These are phyloP conservation scores for Romanogobio albipinnatus DNA, from an alignment of 2,113 vertebrate genomes.

Conservation along the genomic window DNA sequence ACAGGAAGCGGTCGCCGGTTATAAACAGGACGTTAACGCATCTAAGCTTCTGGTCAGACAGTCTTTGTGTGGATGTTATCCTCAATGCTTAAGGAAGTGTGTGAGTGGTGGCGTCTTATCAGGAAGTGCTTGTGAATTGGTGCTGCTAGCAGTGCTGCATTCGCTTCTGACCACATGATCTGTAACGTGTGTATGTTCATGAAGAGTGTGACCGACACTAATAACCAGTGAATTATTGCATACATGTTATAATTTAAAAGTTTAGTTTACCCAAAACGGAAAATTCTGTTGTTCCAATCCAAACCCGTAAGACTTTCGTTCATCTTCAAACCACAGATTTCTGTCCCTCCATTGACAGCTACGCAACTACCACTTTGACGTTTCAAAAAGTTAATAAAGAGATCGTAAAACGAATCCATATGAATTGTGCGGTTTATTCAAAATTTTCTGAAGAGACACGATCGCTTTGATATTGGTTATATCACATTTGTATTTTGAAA, in stretches of 20 bases:
- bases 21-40: constrained; percentile 37
- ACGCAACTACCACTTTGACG: too few species aligned
- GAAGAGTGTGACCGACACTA: background rate
- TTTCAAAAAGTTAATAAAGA: too few species aligned
- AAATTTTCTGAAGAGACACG: too few species aligned
- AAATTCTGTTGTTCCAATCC: too few species aligned
- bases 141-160: background rate
- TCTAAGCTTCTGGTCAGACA: background rate
- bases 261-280: too few species aligned
- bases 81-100: background rate
- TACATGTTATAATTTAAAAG: background rate
- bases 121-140: constrained; percentile 9
- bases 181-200: background rate
- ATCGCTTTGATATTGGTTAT: too few species aligned
- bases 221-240: background rate
- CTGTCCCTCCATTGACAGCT: too few species aligned
- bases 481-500: too few species aligned
- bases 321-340: too few species aligned
- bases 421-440: too few species aligned
- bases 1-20: constrained; percentile 8
- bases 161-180: background rate
- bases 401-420: too few species aligned
- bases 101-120: background rate
- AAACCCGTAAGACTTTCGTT: too few species aligned
- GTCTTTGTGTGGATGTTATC: constrained; percentile 23